These are phyloP conservation scores for Drosophila neocordata DNA, from an alignment of 1,140 invertebrate genomes.

Conservation along the genomic window DNA sequence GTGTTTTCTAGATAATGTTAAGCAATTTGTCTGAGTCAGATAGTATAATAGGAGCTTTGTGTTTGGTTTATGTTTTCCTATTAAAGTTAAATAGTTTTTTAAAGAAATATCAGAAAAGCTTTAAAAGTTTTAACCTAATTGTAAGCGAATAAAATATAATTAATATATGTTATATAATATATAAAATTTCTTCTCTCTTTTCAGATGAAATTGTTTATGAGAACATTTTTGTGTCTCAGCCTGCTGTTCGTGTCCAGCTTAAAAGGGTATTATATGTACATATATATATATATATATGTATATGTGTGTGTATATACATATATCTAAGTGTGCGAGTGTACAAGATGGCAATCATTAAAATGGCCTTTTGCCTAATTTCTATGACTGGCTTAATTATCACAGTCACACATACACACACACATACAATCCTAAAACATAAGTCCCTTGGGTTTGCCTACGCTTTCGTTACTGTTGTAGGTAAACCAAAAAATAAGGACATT, in stretches of 20 bases:
- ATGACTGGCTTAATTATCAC: slow-evolving; percentile 81
- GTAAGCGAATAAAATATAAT: too few relatives aligned
- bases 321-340: slow-evolving; percentile 38
- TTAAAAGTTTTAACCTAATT: too few relatives aligned
- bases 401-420: slow-evolving; percentile 38
- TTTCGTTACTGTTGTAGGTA: background rate
- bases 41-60: too few relatives aligned
- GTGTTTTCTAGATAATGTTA: background rate
- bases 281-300: slow-evolving; percentile 1
- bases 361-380: slow-evolving; percentile 79
- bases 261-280: slow-evolving; percentile 59
- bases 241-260: slow-evolving; percentile 41
- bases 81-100: too few relatives aligned
- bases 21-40: too few relatives aligned
- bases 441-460: slow-evolving; percentile 41
- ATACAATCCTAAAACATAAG: slow-evolving; percentile 13
- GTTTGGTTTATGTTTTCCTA: too few relatives aligned
- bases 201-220: background rate
- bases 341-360: slow-evolving; percentile 78
- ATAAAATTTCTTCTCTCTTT: too few relatives aligned
- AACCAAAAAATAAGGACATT: slow-evolving; percentile 52
- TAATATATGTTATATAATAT: too few relatives aligned
- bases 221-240: slow-evolving; percentile 22
- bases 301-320: slow-evolving; percentile 1
- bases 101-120: too few relatives aligned